These are phyloP conservation scores for Penaeus chinensis DNA, from an alignment of 1,140 invertebrate species.

Conservation along the genomic window DNA sequence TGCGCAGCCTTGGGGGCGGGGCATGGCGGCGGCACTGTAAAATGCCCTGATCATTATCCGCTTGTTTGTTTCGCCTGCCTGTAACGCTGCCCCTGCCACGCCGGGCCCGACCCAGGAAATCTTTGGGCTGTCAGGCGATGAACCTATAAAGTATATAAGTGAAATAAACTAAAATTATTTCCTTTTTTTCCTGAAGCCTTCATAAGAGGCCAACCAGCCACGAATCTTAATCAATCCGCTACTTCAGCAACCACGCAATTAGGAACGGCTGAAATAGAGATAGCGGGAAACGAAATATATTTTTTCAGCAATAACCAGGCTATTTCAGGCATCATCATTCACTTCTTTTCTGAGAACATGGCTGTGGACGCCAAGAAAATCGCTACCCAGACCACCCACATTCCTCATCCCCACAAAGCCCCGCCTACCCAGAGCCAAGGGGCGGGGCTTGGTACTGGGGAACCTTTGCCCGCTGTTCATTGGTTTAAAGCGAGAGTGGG, in stretches of 20 bases:
- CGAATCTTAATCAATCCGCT: too few relatives aligned
- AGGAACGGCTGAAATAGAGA: not conserved
- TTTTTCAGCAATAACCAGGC: slow-evolving; percentile 37
- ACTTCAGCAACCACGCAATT: too few relatives aligned
- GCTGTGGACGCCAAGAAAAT: slow-evolving; percentile 53
- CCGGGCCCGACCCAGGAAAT: not conserved
- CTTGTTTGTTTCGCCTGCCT: slow-evolving; percentile 56
- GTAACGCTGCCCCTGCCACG: slow-evolving; percentile 18
- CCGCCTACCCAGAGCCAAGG: slow-evolving; percentile 28
- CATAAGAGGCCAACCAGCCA: too few relatives aligned
- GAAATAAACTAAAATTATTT: not conserved
- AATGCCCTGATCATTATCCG: slow-evolving; percentile 54
- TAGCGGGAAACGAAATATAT: slow-evolving; percentile 19
- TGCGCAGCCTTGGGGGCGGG: slow-evolving; percentile 25
- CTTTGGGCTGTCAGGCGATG: too few relatives aligned
- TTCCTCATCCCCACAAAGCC: not conserved
- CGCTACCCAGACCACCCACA: slow-evolving; percentile 48
- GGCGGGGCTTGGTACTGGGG: not conserved
- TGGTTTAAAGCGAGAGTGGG: slow-evolving; percentile 10
- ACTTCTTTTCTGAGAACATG: slow-evolving; percentile 48
- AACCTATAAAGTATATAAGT: not conserved
- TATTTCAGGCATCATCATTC: slow-evolving; percentile 45
- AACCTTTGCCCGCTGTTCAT: not conserved
- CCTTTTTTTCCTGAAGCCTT: not conserved
- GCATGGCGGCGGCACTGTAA: slow-evolving; percentile 37